Conservation (phyloP, 2,888 invertebrate genomes). For the Tachystola acroxantha region DNA sequence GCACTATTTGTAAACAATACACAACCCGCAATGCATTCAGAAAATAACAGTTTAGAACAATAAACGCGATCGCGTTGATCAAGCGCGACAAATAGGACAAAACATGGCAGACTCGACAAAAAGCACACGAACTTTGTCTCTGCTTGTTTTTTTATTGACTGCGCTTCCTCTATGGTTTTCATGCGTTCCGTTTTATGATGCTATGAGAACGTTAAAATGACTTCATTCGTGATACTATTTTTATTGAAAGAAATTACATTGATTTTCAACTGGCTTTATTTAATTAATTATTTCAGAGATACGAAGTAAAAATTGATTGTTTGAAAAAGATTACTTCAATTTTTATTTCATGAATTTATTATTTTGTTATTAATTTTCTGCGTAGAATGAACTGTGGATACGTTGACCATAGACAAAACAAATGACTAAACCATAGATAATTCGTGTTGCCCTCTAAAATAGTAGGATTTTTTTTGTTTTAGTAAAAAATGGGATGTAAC, state of each 20-base stretch:
- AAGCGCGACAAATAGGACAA: slow-evolving; percentile 78
- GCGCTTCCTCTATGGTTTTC: slow-evolving; percentile 23
- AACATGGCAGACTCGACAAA: slow-evolving; percentile 75
- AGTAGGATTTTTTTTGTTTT: background rate
- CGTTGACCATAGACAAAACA: slow-evolving; percentile 30
- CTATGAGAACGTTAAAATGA: too few species aligned
- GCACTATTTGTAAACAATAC: slow-evolving; percentile 74
- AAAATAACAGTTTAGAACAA: slow-evolving; percentile 63
- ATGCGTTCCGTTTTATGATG: slow-evolving; percentile 23
- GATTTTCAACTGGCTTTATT: too few species aligned
- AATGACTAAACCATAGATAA: background rate
- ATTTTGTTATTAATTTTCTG: too few species aligned
- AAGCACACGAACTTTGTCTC: slow-evolving; percentile 67
- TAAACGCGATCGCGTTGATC: slow-evolving; percentile 71
- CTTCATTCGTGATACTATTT: too few species aligned
- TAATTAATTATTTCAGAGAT: too few species aligned
- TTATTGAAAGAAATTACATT: too few species aligned
- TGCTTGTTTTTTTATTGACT: slow-evolving; percentile 61
- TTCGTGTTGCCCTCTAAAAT: background rate
- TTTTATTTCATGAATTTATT: too few species aligned
- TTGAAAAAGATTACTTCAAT: too few species aligned
- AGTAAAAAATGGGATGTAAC: too few species aligned
- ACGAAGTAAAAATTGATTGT: too few species aligned
- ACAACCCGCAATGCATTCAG: slow-evolving; percentile 68
- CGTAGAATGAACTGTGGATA: slow-evolving; percentile 25